Base-by-base conservation (phyloP, 2,113 vertebrate genomes). In the Seriola dumerili region DNA sequence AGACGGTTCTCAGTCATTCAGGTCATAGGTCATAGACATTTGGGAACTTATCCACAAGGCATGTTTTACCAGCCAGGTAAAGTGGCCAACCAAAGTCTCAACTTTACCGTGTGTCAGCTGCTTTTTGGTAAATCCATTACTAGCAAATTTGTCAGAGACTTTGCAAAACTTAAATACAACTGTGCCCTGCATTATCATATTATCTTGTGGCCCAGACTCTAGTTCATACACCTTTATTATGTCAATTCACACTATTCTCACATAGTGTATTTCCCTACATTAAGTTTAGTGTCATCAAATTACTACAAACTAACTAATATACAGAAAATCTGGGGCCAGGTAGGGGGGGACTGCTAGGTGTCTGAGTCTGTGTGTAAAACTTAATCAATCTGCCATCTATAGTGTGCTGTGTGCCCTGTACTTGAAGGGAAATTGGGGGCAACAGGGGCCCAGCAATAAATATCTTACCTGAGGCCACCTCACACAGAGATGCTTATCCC, bases 131-230 rank as follows among this genome's bases (percentile, higher is more conserved):
- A 83, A 62, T 52, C 76, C 29, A 72, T 58, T 32, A 61, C 55
- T 48, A 38, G 9, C 14, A 67, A 48, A 80, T 61, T 38, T 48
- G 32, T 76, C 59, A 34, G 69, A 64, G 23, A 61, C 50, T 48
- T 21, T 38, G 13, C 46, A 67, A 9, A 23, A 48, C 16, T 73
- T 52, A 40, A 76, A 25, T n/a, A 48, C 23, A 73, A n/a, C 48
- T 32, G 23, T 7, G 4, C 46, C 16, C 34, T 72, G 50, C 10
- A 54, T 71, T 64, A 38, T 21, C 10, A 46, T 5, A 7, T 63
- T 25, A 68, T 42, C 19, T 34, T 55, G 12, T 61, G 68, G 23
- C n/a, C 7, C 36, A 84, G 65, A 72, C 62, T 50, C 19, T 54
- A 54, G 23, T n/a, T 72, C n/a, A 71, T 34, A 42, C 9, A 14